Evolutionary conservation across 2,797 vertebrate species (phyloP).

Genomic region (Sternotherus odoratus): DNA sequence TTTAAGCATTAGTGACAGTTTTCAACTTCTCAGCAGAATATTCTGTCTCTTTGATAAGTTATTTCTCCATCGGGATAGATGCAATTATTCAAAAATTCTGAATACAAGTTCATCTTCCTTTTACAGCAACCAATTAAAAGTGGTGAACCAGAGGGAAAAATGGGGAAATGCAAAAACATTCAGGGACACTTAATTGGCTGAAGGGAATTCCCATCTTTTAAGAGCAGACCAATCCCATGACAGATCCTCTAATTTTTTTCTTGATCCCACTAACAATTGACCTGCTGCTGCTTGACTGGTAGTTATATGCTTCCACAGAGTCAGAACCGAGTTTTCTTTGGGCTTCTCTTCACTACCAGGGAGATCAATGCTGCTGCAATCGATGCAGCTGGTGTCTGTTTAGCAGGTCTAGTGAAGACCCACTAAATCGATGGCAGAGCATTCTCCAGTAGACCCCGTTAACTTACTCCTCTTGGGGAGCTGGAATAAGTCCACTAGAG

Average conservation of each 20-base stretch:
- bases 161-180: not conserved
- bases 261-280: not conserved
- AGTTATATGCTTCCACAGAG: not conserved
- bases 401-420: too few species aligned
- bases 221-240: not conserved
- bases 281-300: not conserved
- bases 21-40: not conserved
- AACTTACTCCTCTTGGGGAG: too few species aligned
- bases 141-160: not conserved
- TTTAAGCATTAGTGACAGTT: slow-evolving; percentile 28
- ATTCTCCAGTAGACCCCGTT: too few species aligned
- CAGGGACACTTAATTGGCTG: not conserved
- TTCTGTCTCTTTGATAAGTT: slow-evolving; percentile 24
- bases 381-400: too few species aligned
- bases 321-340: not conserved
- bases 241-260: not conserved
- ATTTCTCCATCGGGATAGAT: slow-evolving; percentile 10
- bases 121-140: not conserved
- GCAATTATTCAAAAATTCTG: not conserved
- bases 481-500: too few species aligned
- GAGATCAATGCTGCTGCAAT: too few species aligned
- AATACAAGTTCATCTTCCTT: not conserved
- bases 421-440: too few species aligned
- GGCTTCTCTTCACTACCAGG: too few species aligned
- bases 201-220: not conserved